Base-by-base conservation (phyloP, 2,113 vertebrate species). In the Seriola aureovittata region DNA sequence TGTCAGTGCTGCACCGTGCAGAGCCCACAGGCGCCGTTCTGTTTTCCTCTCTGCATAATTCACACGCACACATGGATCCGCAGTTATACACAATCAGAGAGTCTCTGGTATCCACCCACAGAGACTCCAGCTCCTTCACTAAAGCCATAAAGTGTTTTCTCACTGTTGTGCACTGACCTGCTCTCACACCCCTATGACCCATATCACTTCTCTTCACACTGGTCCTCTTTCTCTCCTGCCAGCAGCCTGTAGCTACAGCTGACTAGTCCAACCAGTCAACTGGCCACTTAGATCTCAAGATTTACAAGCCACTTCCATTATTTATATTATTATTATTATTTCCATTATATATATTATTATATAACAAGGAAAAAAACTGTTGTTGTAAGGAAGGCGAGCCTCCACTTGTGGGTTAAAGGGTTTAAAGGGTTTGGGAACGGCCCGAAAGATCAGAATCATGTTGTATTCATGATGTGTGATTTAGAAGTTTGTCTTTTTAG, bases 1-100 rank as follows among this genome's bases (percentile, higher is more conserved):
- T 75, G 82, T 85, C 85, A 89, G n/a, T 75, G 68, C 72, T 85
- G 32, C 70, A 68, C 62, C 81, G 71, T 72, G 76, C 77, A 29
- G 70, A 91, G 86, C 84, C 82, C 68, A 2, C 82, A 86, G 91
- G 89, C 89, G 46, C 78, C 63, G 0, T 72, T 75, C 55, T 84
- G 54, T 64, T 90, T 84, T 76, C 42, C 55, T 81, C 64, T 32
- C 54, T 80, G 67, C 69, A 19, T 62, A 71, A 60, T 59, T 50
- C 85, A 77, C 81, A 63, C 82, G 68, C 63, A 76, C 71, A 76
- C 80, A 84, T 13, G 21, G 69, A 83, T 42, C 32, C 67, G 6
- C 54, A 75, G 59, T 0, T 25, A 12, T 19, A 55, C 52, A 38
- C 25, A 67, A 40, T 46, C 12, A 1, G 23, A 68, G 54, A 4